Evolutionary conservation across 2,888 invertebrate species (phyloP).

Genomic region (Cyclophora albipunctata): DNA sequence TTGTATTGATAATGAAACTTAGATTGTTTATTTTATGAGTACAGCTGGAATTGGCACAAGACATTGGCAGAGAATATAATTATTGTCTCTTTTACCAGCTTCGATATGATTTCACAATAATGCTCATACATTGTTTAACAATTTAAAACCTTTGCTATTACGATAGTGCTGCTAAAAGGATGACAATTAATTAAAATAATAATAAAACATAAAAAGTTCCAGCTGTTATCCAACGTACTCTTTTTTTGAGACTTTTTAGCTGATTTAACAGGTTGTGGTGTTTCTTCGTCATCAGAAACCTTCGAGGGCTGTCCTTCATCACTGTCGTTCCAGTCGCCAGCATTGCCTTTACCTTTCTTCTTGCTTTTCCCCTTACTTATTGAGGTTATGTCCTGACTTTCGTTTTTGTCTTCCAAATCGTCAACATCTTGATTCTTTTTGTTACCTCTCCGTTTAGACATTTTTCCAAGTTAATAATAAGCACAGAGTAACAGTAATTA

Average conservation of each 20-base stretch:
- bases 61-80: too few species aligned
- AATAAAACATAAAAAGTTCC: too few species aligned
- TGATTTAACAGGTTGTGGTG: conserved; percentile 38
- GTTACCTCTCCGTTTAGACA: conserved; percentile 77
- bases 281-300: conserved; percentile 60
- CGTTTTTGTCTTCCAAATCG: conserved; percentile 64
- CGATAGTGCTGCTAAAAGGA: too few species aligned
- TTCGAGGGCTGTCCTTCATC: conserved; percentile 44
- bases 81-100: too few species aligned
- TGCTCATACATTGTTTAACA: too few species aligned
- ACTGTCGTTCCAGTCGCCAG: conserved; percentile 62
- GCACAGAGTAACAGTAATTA: neutral
- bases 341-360: conserved; percentile 64
- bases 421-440: conserved; percentile 76
- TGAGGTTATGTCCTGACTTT: conserved; percentile 64
- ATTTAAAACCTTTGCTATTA: too few species aligned
- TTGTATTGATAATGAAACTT: too few species aligned
- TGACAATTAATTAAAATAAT: too few species aligned
- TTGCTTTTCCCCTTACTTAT: conserved; percentile 68
- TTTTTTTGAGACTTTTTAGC: conserved; percentile 73
- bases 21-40: too few species aligned
- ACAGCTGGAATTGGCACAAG: too few species aligned
- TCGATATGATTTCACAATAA: too few species aligned
- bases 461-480: conserved; percentile 24
- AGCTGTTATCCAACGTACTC: conserved; percentile 32